Evolutionary conservation across 1,140 invertebrate genomes (phyloP), one percentile per base, ranked within the genome.

Genomic region (Ganaspis sp.): DNA sequence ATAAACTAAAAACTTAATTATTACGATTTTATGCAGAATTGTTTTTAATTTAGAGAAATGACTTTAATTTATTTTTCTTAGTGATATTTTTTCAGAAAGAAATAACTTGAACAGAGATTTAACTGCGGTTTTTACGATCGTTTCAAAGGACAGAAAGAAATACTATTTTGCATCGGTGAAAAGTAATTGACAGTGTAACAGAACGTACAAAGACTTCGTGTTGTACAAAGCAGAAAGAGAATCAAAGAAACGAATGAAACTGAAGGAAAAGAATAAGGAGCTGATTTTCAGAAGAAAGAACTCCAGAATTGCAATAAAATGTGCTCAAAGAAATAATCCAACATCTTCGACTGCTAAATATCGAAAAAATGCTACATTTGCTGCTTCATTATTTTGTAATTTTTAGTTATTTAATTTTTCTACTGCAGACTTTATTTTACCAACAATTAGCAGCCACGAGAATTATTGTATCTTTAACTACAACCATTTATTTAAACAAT

Each of bases 181-280:
- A 34, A 64, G 26, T 64, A 64, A 64, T 64, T 64, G 58, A 29
- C 58, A 29, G 12, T 64, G 12, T 29, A 29, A 64, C 8, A 4
- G 58, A 58, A 58, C 54, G 54, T n/a, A 64, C 58, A 64, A 64
- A 34, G 26, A 64, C 23, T 64, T 29, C 23, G 23, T 29, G 11
- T 64, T 64, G 15, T 29, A 64, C 58, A 64, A 34, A 64, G 58
- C 58, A 64, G 58, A 64, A 64, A 5, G 26, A n/a, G n/a, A 64
- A 64, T 64, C 58, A 64, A 29, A 15, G 58, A 34, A 64, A 64
- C 21, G 23, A 34, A 64, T 64, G 21, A 34, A 64, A 29, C 21
- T 64, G 58, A 26, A 34, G 15, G 11, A 64, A 26, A 29, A n/a
- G 4, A 64, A 64, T 29, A 23, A 15, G 21, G 4, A 29, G 58